A percentile compares a stretch with the other conserved stretches of the same genome.
These are phyloP conservation scores for Heliconius charithonia DNA, from an alignment of 2,888 invertebrate species.

Conservation along the genomic window DNA sequence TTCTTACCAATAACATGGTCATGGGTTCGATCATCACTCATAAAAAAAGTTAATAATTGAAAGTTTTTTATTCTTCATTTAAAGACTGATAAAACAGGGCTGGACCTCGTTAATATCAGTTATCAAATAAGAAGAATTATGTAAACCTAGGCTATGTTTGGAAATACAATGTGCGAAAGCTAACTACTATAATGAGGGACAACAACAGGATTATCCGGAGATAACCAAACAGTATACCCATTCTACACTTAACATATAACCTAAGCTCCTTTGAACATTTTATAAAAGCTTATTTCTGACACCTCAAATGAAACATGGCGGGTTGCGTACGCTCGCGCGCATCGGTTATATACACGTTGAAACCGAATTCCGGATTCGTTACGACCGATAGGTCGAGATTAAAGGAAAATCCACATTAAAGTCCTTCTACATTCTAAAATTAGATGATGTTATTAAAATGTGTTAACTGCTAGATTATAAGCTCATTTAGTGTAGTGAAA, in stretches of 20 bases:
- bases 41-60: too few species aligned
- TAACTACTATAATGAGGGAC: neutral
- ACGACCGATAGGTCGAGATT: slow-evolving; percentile 45
- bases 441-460: slow-evolving; percentile 2
- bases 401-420: slow-evolving; percentile 28
- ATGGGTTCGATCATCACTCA: too few species aligned
- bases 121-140: too few species aligned
- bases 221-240: slow-evolving; percentile 17
- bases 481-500: neutral
- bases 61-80: too few species aligned
- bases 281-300: slow-evolving; percentile 80
- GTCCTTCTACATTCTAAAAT: neutral
- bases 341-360: slow-evolving; percentile 41
- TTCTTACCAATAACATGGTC: too few species aligned
- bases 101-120: too few species aligned
- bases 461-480: slow-evolving; percentile 9
- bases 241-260: slow-evolving; percentile 51
- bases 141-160: too few species aligned
- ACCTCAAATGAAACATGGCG: slow-evolving; percentile 78
- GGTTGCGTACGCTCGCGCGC: slow-evolving; percentile 68
- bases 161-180: neutral
- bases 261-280: slow-evolving; percentile 72
- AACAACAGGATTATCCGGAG: neutral
- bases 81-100: too few species aligned
- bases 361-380: slow-evolving; percentile 49